phyloP scores from a whole-genome alignment of 1,140 invertebrate genomes.

The Thrips palmi region DNA sequence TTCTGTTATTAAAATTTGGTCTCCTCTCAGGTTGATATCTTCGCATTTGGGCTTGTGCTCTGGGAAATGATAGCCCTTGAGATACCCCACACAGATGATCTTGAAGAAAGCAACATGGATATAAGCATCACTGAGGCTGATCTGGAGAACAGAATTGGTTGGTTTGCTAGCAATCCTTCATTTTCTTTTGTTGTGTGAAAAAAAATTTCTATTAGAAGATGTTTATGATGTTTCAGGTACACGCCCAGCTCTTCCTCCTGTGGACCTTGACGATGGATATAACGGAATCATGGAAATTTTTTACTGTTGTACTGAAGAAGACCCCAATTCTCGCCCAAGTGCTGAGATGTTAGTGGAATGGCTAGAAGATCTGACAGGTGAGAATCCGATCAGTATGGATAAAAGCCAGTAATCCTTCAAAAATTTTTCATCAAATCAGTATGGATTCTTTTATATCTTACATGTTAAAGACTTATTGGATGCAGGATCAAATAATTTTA shows the following conservation, averaged over 20 bases:
- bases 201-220: no score
- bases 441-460: no score
- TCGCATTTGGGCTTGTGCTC: slow-evolving; percentile 53
- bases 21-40: slow-evolving; percentile 58
- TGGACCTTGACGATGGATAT: slow-evolving; percentile 38
- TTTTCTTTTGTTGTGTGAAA: slow-evolving; percentile 3
- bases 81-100: slow-evolving; percentile 35
- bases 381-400: no score
- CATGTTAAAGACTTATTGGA: no score
- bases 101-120: slow-evolving; percentile 16
- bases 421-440: no score
- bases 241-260: slow-evolving; percentile 43
- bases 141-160: background rate
- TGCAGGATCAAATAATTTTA: no score
- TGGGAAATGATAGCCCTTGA: slow-evolving; percentile 64
- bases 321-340: slow-evolving; percentile 36
- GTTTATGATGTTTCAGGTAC: slow-evolving; percentile 21
- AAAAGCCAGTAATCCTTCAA: no score
- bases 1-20: slow-evolving; percentile 26
- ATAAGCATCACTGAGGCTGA: background rate
- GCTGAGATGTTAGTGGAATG: slow-evolving; percentile 26
- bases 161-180: background rate
- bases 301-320: slow-evolving; percentile 44
- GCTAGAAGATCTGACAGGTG: no score
- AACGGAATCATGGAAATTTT: slow-evolving; percentile 45